Conservation (phyloP, 2,113 vertebrate genomes). For the Cebus imitator region DNA sequence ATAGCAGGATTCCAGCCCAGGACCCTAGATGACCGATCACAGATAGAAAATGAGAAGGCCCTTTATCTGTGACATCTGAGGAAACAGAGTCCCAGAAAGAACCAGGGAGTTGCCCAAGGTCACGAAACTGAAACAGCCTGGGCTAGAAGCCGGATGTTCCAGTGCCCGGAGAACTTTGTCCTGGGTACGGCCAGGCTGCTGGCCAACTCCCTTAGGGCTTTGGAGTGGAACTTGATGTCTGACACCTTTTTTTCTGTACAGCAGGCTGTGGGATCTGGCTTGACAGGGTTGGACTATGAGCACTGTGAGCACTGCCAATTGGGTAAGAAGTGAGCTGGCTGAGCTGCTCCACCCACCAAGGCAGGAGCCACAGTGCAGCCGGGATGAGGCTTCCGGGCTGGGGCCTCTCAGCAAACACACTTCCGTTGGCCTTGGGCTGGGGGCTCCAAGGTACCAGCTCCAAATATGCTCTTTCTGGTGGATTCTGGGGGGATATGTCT, state of each 20-base stretch:
- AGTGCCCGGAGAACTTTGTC: not conserved
- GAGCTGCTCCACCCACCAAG: not conserved
- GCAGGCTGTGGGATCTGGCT: not conserved
- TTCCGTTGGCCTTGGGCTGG: not conserved
- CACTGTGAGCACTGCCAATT: not conserved
- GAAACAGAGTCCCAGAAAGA: not conserved
- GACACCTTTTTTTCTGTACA: not conserved
- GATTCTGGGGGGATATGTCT: not conserved
- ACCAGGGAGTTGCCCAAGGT: not conserved
- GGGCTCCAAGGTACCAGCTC: not conserved
- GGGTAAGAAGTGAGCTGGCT: conserved; percentile 3
- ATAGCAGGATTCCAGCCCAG: not conserved
- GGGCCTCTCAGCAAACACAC: not conserved
- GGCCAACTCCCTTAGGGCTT: not conserved
- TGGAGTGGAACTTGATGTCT: not conserved
- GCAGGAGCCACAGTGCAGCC: not conserved
- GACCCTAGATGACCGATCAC: not conserved
- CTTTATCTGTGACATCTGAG: not conserved
- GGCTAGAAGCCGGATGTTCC: not conserved
- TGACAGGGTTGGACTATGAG: not conserved
- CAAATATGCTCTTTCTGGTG: not conserved
- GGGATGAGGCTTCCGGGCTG: not conserved
- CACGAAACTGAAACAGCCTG: not conserved
- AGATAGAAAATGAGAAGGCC: not conserved
- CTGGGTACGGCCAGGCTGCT: not conserved